These are phyloP conservation scores for Muscidifurax raptorellus DNA, from an alignment of 1,140 invertebrate species.

Conservation along the genomic window DNA sequence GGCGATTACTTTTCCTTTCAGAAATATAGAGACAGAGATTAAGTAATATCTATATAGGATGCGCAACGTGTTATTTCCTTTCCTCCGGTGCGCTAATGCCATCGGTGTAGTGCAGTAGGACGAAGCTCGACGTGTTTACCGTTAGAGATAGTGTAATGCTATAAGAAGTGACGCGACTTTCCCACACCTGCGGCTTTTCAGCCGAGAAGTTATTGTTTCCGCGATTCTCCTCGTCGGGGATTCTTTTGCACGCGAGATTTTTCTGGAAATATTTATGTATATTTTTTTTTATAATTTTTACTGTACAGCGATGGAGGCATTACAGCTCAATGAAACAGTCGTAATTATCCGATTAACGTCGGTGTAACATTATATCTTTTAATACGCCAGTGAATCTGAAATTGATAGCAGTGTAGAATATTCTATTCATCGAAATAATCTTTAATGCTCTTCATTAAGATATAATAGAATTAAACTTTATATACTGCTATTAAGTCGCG, in stretches of 20 bases:
- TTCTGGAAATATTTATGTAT: not conserved
- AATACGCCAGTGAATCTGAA: not conserved
- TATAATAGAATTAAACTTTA: not conserved
- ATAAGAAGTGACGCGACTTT: slow-evolving; percentile 5
- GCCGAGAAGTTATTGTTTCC: slow-evolving; percentile 31
- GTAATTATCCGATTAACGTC: not conserved
- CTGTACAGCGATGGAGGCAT: too few relatives aligned
- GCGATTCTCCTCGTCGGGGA: not conserved
- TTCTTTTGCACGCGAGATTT: slow-evolving; percentile 23
- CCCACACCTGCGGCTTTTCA: slow-evolving; percentile 4
- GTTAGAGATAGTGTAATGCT: slow-evolving; percentile 18
- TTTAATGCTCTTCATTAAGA: too few relatives aligned
- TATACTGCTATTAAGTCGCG: not conserved
- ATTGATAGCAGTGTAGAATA: not conserved
- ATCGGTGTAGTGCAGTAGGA: not conserved
- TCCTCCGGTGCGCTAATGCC: not conserved
- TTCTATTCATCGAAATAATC: not conserved
- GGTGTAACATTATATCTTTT: not conserved
- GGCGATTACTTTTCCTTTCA: slow-evolving; percentile 10
- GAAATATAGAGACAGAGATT: slow-evolving; percentile 9
- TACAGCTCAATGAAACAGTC: too few relatives aligned
- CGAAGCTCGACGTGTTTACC: not conserved
- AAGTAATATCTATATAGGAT: slow-evolving; percentile 38
- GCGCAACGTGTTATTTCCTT: slow-evolving; percentile 11
- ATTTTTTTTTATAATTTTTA: not conserved